phyloP scores from a whole-genome alignment of 37 sponge, comb jelly and placozoan species.

The Haliclona indistincta region DNA sequence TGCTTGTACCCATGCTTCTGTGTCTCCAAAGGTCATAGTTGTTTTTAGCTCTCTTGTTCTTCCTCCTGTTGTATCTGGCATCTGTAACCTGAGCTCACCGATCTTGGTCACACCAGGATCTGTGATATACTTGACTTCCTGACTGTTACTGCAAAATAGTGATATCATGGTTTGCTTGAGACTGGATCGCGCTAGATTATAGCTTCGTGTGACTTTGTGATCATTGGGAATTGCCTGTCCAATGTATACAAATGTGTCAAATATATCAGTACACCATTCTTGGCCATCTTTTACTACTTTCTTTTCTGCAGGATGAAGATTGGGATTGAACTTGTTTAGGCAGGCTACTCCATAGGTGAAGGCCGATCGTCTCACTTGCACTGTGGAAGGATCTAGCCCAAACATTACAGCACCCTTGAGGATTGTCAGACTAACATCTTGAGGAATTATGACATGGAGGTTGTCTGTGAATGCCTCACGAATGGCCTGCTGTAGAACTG shows the following conservation, averaged over 20 bases:
- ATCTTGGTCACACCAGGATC: conserved; percentile 72
- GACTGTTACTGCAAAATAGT: conserved; percentile 59
- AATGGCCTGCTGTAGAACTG: conserved; percentile 62
- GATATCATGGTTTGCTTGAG: conserved; percentile 68
- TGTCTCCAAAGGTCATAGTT: conserved; percentile 79
- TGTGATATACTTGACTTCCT: conserved; percentile 55
- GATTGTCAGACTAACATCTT: conserved; percentile 75
- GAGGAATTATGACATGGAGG: conserved; percentile 75
- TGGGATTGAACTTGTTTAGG: conserved; percentile 64
- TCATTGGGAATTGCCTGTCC: conserved; percentile 75
- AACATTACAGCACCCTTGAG: conserved; percentile 89
- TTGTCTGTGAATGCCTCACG: conserved; percentile 39
- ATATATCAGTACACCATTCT: conserved; percentile 84
- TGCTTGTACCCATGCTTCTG: conserved; percentile 65
- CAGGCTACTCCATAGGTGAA: conserved; percentile 88
- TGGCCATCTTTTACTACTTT: conserved; percentile 55
- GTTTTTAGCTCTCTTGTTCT: conserved; percentile 43
- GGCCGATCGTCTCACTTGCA: conserved; percentile 69
- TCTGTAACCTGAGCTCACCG: conserved; percentile 64
- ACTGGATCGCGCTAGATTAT: conserved; percentile 53
- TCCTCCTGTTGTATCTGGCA: conserved; percentile 42
- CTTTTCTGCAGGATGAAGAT: conserved; percentile 72
- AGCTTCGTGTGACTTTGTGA: conserved; percentile 59
- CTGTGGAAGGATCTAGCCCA: conserved; percentile 71
- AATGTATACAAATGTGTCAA: conserved; percentile 78